phyloP scores from a whole-genome alignment of 2,113 vertebrate genomes.

The Psilopogon haemacephalus region DNA sequence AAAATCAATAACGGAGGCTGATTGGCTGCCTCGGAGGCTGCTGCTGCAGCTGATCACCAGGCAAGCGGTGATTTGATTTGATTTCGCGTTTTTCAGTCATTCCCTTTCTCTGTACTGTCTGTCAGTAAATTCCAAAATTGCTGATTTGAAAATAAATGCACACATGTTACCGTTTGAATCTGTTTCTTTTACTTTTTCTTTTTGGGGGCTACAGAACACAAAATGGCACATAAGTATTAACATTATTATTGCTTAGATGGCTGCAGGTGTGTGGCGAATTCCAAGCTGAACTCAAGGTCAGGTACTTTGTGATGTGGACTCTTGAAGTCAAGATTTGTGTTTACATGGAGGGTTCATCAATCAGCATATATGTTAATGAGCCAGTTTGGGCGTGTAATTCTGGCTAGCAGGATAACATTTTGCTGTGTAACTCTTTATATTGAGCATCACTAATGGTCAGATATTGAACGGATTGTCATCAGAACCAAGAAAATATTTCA shows the following conservation, averaged over 20 bases:
- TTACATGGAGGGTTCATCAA: constrained; percentile 44
- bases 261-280: constrained; percentile 62
- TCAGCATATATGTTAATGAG: constrained; percentile 28
- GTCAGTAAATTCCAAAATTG: constrained; percentile 59
- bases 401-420: constrained; percentile 57
- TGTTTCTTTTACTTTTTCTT: constrained; percentile 21
- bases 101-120: constrained; percentile 37
- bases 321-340: constrained; percentile 42
- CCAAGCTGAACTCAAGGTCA: constrained; percentile 61
- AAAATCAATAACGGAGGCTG: constrained; percentile 56
- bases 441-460: background rate
- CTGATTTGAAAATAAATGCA: constrained; percentile 65
- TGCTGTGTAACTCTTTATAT: constrained; percentile 30
- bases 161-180: constrained; percentile 38
- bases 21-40: constrained; percentile 52
- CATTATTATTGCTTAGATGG: constrained; percentile 16
- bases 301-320: constrained; percentile 46
- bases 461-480: constrained; percentile 38
- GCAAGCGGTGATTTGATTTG: constrained; percentile 59
- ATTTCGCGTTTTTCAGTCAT: constrained; percentile 60
- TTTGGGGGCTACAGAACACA: background rate
- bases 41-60: constrained; percentile 60
- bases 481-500: constrained; percentile 41
- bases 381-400: constrained; percentile 30
- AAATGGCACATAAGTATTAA: constrained; percentile 48